Evolutionary conservation across 1,140 invertebrate genomes (phyloP).

Genomic region (Hylaeus volcanicus): DNA sequence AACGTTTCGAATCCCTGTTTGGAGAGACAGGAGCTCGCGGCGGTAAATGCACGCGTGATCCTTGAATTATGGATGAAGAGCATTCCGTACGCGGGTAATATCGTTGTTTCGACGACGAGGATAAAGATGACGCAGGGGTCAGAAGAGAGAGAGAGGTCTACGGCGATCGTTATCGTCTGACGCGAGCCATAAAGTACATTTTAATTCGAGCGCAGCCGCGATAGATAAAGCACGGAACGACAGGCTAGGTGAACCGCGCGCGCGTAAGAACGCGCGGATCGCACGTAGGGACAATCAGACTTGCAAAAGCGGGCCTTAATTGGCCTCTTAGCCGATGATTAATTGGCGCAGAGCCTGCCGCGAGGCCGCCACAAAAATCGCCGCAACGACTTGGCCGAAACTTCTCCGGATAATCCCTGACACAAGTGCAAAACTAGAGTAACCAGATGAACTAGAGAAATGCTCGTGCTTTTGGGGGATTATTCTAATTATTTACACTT

Average conservation of each 20-base stretch:
- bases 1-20: neutral
- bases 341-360: constrained; percentile 58
- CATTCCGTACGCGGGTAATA: neutral
- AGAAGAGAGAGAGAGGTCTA: neutral
- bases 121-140: neutral
- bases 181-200: constrained; percentile 66
- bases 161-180: constrained; percentile 62
- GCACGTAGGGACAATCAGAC: constrained; percentile 72
- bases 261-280: constrained; percentile 28
- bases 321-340: constrained; percentile 72
- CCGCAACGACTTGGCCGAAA: constrained; percentile 37
- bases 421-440: neutral
- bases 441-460: too few species aligned
- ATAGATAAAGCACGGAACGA: constrained; percentile 50
- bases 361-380: neutral
- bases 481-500: too few species aligned
- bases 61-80: neutral
- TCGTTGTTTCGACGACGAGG: constrained; percentile 2
- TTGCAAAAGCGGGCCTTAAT: constrained; percentile 72
- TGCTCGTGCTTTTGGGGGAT: too few species aligned
- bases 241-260: constrained; percentile 39
- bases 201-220: constrained; percentile 64
- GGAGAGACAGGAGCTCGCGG: neutral
- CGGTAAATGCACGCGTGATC: neutral
- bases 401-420: constrained; percentile 28